Conservation (phyloP, 2,113 vertebrate species). For the Malurus elegans region DNA sequence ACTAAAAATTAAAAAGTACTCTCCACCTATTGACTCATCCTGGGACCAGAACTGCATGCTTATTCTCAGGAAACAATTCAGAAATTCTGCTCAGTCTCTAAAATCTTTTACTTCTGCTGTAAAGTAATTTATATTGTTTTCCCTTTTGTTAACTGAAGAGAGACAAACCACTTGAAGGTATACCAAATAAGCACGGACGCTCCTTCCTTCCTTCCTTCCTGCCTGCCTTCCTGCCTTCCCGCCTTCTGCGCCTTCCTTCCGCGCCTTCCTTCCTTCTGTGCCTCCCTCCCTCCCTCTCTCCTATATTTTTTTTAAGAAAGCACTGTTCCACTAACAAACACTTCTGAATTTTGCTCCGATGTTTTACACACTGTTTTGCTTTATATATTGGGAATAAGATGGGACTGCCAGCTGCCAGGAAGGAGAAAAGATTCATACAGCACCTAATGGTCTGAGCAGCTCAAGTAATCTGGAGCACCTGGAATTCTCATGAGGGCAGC, state of each 20-base stretch:
- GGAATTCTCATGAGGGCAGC: background rate
- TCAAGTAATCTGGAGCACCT: background rate
- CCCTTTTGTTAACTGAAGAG: background rate
- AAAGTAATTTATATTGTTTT: background rate
- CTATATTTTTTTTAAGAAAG: background rate
- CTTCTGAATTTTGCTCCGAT: background rate
- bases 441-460: background rate
- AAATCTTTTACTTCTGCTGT: background rate
- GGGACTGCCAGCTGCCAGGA: background rate
- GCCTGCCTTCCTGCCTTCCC: background rate
- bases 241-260: background rate
- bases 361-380: background rate
- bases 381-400: background rate
- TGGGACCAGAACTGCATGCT: background rate
- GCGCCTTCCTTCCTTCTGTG: background rate
- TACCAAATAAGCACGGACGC: rapidly evolving
- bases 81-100: background rate
- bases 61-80: background rate
- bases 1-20: background rate
- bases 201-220: background rate
- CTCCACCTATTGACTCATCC: background rate
- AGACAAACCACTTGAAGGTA: background rate
- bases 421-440: background rate
- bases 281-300: background rate
- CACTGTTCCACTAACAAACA: background rate